Base-by-base conservation (phyloP, 2,797 vertebrate species). In the Mormyrus proboscirostris region DNA sequence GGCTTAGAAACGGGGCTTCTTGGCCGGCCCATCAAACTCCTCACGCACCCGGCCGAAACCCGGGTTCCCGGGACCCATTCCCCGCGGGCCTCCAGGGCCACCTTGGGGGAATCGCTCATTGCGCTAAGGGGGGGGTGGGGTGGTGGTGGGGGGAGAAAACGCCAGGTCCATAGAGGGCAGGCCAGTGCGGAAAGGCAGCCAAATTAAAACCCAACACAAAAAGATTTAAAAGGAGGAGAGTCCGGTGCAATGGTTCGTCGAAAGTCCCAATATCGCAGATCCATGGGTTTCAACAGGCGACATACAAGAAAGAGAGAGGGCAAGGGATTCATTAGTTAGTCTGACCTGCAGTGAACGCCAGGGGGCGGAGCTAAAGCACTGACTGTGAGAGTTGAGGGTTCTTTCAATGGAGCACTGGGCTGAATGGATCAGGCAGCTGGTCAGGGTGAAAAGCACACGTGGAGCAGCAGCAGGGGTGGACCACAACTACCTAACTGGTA, bases 221-320 rank as follows among this genome's bases (percentile, higher is more conserved):
- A 69, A n/a, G 22, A 22, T 65, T 88, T 86, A 95, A 92, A 94
- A 95, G 95, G 93, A 94, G 95, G 94, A 93, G 92, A 92, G 94
- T 98, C 98, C 99, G 97, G 94, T 97, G 99, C 97, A 97, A 98
- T 97, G 95, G 98, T 98, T 98, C 97, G 98, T 98, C 94, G 97
- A 97, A 96, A 96, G 97, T 97, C 99, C 97, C 98, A 97, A 97
- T 97, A 98, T 38, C 97, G 98, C 96, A 98, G 99, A 96, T 99
- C 99, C 99, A 98, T 97, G 97, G 98, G 98, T 97, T 87, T 98
- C 98, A 98, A 96, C 94, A 97, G 98, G 99, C 95, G 97, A 99
- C 98, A 99, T 99, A 96, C 95, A 97, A 97, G 99, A 99, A 97
- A 98, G 99, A 99, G 97, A 99, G 97, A 99, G 98, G 98, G 98